Evolutionary conservation across 2,888 invertebrate species (phyloP), one percentile per base, ranked within the genome.

Genomic region (Hyppa rectilinea): DNA sequence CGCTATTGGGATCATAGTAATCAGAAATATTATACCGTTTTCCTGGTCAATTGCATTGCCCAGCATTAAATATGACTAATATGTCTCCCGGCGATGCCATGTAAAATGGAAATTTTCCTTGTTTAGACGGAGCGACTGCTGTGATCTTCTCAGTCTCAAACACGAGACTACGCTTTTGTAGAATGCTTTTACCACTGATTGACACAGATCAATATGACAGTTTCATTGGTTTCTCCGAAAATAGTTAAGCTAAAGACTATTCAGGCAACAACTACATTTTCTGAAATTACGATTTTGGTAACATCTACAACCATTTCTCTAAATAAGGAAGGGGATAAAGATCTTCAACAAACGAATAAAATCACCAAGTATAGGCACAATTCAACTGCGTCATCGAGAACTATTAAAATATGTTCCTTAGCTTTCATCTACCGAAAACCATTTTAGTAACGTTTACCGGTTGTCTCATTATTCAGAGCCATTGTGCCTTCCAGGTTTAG

Each of bases 401-500:
- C 86, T 87, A 88, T 86, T 88, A 83, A 85, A 70, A 87, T 82
- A 86, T 84, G 82, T 82, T 74, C 26, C 49, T 49, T 87, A 85
- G 88, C 88, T 89, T 89, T 88, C 88, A 88, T 92, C 85, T 86
- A 91, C 89, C 89, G 87, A 92, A 92, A 92, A 90, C 91, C 90
- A 87, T 93, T 92, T 90, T 90, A 85, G 90, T 88, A 87, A 86
- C 67, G 81, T 84, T 84, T 86, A 86, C 84, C 83, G 86, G 83
- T 88, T 89, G 91, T 92, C 95, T 95, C 95, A 95, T 95, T 95
- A 95, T 93, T 91, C 89, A 83, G 82, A 84, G 83, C 90, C 89
- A 95, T 94, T 95, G 95, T 94, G 90, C 93, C 90, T 90, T 92
- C 92, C 91, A 92, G 92, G 92, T 90, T 87, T 87, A 89, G 85